A percentile compares a stretch with the other conserved stretches of the same genome.
These are phyloP conservation scores for Popillia japonica DNA, from an alignment of 1,140 invertebrate genomes.

Conservation along the genomic window DNA sequence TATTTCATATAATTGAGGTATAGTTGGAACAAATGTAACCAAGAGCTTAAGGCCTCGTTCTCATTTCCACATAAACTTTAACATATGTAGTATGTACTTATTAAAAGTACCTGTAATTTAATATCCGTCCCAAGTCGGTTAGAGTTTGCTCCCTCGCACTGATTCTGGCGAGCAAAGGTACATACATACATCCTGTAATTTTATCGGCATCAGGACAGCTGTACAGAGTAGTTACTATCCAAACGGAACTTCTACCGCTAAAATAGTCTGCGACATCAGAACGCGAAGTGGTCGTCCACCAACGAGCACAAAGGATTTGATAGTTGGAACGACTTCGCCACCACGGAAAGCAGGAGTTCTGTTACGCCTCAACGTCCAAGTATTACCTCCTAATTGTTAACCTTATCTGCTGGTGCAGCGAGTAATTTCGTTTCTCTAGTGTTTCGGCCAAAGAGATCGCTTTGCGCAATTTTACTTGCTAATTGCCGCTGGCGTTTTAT, in stretches of 20 bases:
- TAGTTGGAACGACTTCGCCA: not conserved
- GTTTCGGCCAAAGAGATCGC: conserved; percentile 17
- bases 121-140: not conserved
- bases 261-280: not conserved
- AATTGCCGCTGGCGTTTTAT: conserved; percentile 17
- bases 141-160: not conserved
- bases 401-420: conserved; percentile 18
- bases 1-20: too few relatives aligned
- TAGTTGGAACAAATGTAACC: too few relatives aligned
- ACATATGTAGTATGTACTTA: too few relatives aligned
- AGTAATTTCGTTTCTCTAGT: conserved; percentile 11
- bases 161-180: not conserved
- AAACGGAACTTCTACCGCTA: not conserved
- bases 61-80: too few relatives aligned
- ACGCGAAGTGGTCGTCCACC: not conserved
- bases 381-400: conserved; percentile 21
- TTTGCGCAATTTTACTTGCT: conserved; percentile 26
- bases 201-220: not conserved
- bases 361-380: not conserved
- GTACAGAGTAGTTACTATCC: not conserved
- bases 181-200: not conserved
- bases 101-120: not conserved
- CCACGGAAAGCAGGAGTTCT: not conserved
- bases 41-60: too few relatives aligned
- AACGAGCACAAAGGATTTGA: not conserved